Conservation (phyloP, 2,888 invertebrate species). For the Agriopis leucophaearia region DNA sequence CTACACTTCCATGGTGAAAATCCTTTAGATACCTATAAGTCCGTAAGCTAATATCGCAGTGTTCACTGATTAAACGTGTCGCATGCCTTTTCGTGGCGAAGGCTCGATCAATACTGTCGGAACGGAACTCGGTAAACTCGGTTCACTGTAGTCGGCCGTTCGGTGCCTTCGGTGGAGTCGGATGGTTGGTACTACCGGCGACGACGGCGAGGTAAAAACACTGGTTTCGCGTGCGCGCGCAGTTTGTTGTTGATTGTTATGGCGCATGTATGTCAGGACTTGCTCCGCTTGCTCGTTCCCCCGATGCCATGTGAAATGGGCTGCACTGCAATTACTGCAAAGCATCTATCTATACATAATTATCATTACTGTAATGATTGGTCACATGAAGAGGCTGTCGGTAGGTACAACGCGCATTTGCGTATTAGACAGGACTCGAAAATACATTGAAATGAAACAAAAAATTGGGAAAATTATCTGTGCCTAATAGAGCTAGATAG, state of each 20-base stretch:
- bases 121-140: not conserved
- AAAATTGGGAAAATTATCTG: no score
- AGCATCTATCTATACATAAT: not conserved
- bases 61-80: slow-evolving; percentile 64
- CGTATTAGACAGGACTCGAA: no score
- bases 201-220: slow-evolving; percentile 49
- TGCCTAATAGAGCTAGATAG: no score
- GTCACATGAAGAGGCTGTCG: no score
- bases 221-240: slow-evolving; percentile 78
- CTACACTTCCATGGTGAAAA: slow-evolving; percentile 62
- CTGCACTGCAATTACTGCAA: slow-evolving; percentile 1
- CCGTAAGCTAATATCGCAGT: slow-evolving; percentile 42
- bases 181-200: slow-evolving; percentile 58
- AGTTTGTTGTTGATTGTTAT: slow-evolving; percentile 78
- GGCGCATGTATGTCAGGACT: slow-evolving; percentile 69
- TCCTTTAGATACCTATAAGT: slow-evolving; percentile 23
- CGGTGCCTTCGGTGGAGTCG: slow-evolving; percentile 66
- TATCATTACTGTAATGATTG: no score
- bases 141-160: slow-evolving; percentile 26
- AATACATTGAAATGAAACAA: no score
- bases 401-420: no score
- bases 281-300: slow-evolving; percentile 15
- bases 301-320: slow-evolving; percentile 19
- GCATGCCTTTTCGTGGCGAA: slow-evolving; percentile 74
- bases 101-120: slow-evolving; percentile 81